Evolutionary conservation across 2,888 invertebrate species (phyloP).

Genomic region (Stegana nigrithorax): DNA sequence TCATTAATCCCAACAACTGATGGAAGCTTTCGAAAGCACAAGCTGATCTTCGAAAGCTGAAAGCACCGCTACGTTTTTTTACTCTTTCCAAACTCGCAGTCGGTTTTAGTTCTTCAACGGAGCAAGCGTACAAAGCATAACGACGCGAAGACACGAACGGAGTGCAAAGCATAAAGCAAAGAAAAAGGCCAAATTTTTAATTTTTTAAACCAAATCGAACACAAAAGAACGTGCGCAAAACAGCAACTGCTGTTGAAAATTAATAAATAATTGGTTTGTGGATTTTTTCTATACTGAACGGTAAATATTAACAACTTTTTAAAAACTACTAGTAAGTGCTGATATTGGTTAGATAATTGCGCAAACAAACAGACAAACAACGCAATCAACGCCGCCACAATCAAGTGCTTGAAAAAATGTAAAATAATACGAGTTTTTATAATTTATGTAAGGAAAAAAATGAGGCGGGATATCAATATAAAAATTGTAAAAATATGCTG

Average conservation of each 20-base stretch:
- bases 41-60: too few relatives aligned
- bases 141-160: slow-evolving; percentile 50
- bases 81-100: slow-evolving; percentile 35
- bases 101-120: slow-evolving; percentile 56
- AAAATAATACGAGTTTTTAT: background rate
- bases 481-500: background rate
- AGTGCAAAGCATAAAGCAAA: slow-evolving; percentile 33
- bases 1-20: too few relatives aligned
- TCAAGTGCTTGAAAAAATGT: background rate
- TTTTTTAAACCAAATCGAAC: background rate
- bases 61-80: background rate
- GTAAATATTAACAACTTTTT: slow-evolving; percentile 4
- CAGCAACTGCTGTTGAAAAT: background rate
- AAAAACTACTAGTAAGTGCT: background rate
- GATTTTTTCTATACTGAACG: slow-evolving; percentile 1
- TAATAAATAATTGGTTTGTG: background rate
- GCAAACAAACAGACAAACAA: background rate
- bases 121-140: slow-evolving; percentile 27
- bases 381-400: background rate
- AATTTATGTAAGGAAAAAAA: background rate
- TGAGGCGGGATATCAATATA: background rate
- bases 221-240: background rate
- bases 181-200: slow-evolving; percentile 14
- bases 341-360: slow-evolving; percentile 12
- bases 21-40: too few relatives aligned